Base-by-base conservation (phyloP, 1,140 invertebrate species). In the Maconellicoccus hirsutus region DNA sequence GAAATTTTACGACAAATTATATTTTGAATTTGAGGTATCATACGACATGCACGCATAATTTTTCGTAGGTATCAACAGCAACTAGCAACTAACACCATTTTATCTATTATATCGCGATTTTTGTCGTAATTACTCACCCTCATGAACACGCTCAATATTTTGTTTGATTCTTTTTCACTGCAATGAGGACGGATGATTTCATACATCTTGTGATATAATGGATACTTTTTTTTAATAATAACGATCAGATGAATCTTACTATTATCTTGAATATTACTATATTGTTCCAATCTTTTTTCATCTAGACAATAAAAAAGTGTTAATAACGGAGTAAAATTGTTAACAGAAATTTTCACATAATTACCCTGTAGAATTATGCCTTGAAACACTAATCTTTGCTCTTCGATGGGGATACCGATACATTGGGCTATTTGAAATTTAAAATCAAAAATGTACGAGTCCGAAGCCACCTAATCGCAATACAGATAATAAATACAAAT, bases 121-220 rank as follows among this genome's bases (percentile, higher is more conserved):
- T n/a, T 59, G 52, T 19, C 52, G 52, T 19, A 7, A 6, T 52
- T 16, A 23, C 61, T 10, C 16, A 66, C 61, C 19, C 61, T 3
- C 61, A 66, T 66, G 16, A 66, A 66, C 6, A 66, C 25, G 25
- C 61, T 66, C 10, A 66, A 26, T 23, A 66, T 66, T 66, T 66
- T 66, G 3, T 66, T 12, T 23, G 61, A 23, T 66, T 66, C 61
- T 6, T 10, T 66, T 66, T 66, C 61, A 66, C 8, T 25, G 25
- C 25, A 66, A 26, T 66, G 61, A 16, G 21, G 61, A 25, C 61
- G 61, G 8, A 66, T 22, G 22, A 66, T 66, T 3, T 66, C 22
- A 26, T 66, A 66, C 61, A 66, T 8, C 10, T 26, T 23, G 25
- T 66, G 22, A 23, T 66, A 66, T 25, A 66, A 25, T 19, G 61